Conservation (phyloP, 2,113 vertebrate species). For the Rhabdomys dilectus region DNA sequence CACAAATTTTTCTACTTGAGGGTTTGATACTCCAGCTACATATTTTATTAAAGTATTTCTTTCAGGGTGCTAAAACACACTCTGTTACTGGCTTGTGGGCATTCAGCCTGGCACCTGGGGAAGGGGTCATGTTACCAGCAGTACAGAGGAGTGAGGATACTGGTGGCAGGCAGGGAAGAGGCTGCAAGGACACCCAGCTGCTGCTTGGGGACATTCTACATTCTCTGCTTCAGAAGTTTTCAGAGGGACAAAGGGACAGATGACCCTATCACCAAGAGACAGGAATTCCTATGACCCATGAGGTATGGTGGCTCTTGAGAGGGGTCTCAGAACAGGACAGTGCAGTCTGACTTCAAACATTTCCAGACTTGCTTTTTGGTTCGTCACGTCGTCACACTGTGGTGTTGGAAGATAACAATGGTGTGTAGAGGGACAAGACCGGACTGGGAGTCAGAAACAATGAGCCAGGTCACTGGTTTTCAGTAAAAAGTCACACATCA, state of each 20-base stretch:
- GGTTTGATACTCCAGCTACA: constrained; percentile 1
- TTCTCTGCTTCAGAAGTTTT: neutral
- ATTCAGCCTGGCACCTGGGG: constrained; percentile 36
- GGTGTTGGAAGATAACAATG: neutral
- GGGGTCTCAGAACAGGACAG: neutral
- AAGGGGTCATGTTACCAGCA: constrained; percentile 58
- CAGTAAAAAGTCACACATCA: neutral
- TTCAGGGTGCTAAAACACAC: constrained; percentile 56
- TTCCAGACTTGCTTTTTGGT: neutral
- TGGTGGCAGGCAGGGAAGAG: neutral
- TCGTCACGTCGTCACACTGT: neutral
- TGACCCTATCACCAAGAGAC: neutral
- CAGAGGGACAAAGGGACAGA: too few relatives aligned
- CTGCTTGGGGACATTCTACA: neutral
- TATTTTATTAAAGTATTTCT: constrained; percentile 70
- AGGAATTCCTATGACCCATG: neutral
- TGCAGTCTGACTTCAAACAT: neutral
- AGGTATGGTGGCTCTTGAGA: neutral
- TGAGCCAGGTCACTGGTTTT: neutral
- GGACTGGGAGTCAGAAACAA: neutral
- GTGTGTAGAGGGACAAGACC: neutral
- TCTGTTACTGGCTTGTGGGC: constrained; percentile 29
- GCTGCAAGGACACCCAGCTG: neutral
- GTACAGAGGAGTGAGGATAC: constrained; percentile 11
- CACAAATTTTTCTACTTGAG: constrained; percentile 3